Base-by-base conservation (phyloP, 2,797 vertebrate genomes). In the Macropodus opercularis region DNA sequence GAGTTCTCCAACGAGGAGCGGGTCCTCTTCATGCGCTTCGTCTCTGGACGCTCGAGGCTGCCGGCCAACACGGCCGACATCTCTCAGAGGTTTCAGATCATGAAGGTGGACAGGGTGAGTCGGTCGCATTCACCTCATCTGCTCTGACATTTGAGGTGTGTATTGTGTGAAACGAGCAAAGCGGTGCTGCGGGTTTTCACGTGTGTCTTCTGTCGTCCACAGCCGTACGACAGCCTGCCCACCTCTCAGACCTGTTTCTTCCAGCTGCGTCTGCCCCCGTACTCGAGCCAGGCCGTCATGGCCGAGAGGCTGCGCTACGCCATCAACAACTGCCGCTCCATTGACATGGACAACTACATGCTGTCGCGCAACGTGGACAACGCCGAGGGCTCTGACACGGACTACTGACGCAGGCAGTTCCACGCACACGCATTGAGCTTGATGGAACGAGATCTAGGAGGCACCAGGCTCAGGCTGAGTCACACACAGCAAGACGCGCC, bases 321-420 rank as follows among this genome's bases (percentile, higher is more conserved):
- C 84, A 93, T 94, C 81, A 93, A 94, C 87, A 94, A 94, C 90
- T 94, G 93, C 66, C 91, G 92, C 69, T 94, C 93, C 73, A 94
- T 94, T 62, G 93, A 94, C 89, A 94, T 94, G 93, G 93, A 94
- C 84, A 94, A 94, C 90, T 94, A 94, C 87, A 94, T 94, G 93
- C 90, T 94, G 6, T 94, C 93, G 2, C 86, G 93, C 1, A 94
- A 94, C 72, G 90, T 92, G 8, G 93, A 94, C 75, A 90, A 90
- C 24, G 87, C 90, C 0, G 92, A 93, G 54, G 90, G 89, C 72
- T 94, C 92, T 0, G 93, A 94, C 82, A 93, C 92, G 0, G 93
- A 94, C 81, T 93, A 92, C 90, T 94, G 85, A 92, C 3, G 19
- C 63, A 8, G 15, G 18, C 52, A 5, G 5, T 4, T 6, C 3